A percentile compares a stretch with the other conserved stretches of the same genome.
These are phyloP conservation scores for Drosophila sordidapex DNA, from an alignment of 2,888 invertebrate species.

Conservation along the genomic window DNA sequence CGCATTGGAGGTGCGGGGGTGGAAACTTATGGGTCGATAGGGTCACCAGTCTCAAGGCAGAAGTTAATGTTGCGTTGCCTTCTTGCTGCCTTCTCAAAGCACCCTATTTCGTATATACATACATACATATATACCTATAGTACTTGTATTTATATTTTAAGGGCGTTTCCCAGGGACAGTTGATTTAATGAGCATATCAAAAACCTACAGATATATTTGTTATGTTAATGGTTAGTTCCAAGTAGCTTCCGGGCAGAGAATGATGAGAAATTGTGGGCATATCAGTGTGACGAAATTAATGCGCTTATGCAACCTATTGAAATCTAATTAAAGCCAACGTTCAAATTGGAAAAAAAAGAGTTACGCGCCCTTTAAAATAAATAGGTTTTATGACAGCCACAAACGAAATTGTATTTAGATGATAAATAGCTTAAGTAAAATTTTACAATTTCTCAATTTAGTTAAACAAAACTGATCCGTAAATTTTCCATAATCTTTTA, in stretches of 20 bases:
- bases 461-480: background rate
- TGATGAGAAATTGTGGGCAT: constrained; percentile 44
- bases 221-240: constrained; percentile 25
- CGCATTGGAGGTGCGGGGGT: background rate
- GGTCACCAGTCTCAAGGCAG: constrained; percentile 27
- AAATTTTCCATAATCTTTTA: constrained; percentile 18
- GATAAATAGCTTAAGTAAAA: constrained; percentile 33
- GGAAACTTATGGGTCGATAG: constrained; percentile 8
- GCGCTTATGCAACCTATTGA: constrained; percentile 53
- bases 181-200: constrained; percentile 42
- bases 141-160: constrained; percentile 17
- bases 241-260: constrained; percentile 55
- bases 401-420: constrained; percentile 20
- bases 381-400: constrained; percentile 34
- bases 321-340: constrained; percentile 49
- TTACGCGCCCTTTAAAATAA: constrained; percentile 36
- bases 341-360: constrained; percentile 2
- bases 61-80: constrained; percentile 32
- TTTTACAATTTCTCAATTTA: constrained; percentile 15
- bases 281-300: constrained; percentile 58
- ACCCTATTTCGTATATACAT: constrained; percentile 4
- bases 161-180: constrained; percentile 58
- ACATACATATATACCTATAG: background rate
- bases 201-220: constrained; percentile 23
- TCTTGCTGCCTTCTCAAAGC: constrained; percentile 8